Evolutionary conservation across 2,797 vertebrate genomes (phyloP).

Genomic region (Petrocephalus schoutedeni): DNA sequence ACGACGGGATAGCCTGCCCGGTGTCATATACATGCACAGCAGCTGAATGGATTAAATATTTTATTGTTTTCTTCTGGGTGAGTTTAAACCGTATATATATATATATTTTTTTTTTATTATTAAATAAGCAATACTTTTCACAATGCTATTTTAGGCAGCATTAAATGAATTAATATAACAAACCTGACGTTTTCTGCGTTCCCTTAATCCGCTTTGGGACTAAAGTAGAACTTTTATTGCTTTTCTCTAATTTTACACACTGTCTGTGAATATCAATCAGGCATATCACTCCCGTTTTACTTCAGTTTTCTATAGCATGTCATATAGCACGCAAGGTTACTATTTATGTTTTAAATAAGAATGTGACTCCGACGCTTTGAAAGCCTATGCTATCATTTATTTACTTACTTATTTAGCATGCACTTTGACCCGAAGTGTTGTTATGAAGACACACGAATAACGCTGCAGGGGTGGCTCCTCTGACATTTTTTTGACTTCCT

Average conservation of each 20-base stretch:
- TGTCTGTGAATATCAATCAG: neutral
- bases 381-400: neutral
- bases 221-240: neutral
- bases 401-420: neutral
- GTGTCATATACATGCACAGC: neutral
- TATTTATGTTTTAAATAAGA: neutral
- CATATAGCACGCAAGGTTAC: neutral
- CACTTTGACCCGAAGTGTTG: neutral
- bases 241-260: neutral
- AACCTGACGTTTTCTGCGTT: neutral
- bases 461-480: neutral
- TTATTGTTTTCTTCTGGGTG: neutral
- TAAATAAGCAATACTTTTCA: neutral
- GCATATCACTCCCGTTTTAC: neutral
- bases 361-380: neutral
- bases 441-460: neutral
- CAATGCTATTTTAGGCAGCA: neutral
- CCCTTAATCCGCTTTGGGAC: neutral
- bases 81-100: neutral
- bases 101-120: neutral
- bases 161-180: neutral
- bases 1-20: neutral
- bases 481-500: neutral
- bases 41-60: constrained; percentile 1
- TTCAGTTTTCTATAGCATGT: neutral